Percentiles rank a stretch among this genome's conserved stretches.
phyloP scores from a whole-genome alignment of 1,140 invertebrate genomes.

The Sycophila sp. region DNA sequence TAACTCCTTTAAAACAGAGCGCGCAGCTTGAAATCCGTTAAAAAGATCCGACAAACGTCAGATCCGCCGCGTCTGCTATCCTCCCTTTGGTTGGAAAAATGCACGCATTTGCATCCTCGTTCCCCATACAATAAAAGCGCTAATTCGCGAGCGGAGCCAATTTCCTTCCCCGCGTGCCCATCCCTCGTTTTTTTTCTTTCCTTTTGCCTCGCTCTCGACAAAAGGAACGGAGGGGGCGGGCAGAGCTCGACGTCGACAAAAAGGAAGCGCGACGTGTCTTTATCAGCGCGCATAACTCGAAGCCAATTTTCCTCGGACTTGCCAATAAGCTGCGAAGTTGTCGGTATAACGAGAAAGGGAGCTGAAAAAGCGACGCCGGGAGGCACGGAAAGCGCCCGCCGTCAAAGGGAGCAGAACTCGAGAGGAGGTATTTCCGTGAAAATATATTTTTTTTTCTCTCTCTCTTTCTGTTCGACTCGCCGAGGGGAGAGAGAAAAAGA shows the following conservation, averaged over 20 bases:
- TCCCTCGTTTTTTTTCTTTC: neutral
- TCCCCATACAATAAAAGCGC: neutral
- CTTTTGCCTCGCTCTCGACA: neutral
- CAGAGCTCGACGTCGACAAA: neutral
- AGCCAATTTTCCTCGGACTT: slow-evolving; percentile 32
- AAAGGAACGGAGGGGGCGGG: neutral
- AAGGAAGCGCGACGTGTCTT: neutral
- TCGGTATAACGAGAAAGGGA: slow-evolving; percentile 6
- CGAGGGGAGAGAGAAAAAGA: too few relatives aligned
- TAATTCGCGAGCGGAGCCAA: slow-evolving; percentile 9
- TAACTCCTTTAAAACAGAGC: too few relatives aligned
- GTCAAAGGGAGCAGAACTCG: neutral
- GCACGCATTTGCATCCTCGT: neutral
- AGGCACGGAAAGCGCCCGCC: neutral
- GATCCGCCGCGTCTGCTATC: too few relatives aligned
- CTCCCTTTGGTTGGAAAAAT: too few relatives aligned
- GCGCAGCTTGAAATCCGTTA: too few relatives aligned
- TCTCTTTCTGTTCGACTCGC: too few relatives aligned
- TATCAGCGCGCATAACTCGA: slow-evolving; percentile 28
- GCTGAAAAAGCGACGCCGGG: neutral
- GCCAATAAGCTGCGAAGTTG: slow-evolving; percentile 27
- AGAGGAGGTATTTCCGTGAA: neutral
- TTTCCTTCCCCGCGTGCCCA: neutral
- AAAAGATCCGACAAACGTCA: too few relatives aligned
- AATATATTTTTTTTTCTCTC: too few relatives aligned